Conservation (phyloP, 2,113 vertebrate species). For the Thamnaconus septentrionalis region DNA sequence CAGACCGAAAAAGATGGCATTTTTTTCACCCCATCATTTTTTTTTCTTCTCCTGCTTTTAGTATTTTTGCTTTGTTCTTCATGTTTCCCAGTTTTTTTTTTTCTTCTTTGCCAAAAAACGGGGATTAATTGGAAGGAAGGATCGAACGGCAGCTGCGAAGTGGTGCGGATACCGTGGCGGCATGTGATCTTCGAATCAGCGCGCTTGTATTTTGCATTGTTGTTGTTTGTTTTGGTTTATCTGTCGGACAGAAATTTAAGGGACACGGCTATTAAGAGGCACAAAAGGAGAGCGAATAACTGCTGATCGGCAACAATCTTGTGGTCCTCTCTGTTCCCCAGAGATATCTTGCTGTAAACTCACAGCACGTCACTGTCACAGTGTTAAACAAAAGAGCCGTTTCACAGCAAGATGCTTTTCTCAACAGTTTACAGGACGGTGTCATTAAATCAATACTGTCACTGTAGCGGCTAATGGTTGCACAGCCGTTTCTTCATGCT, state of each 20-base stretch:
- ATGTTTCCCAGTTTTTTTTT: slow-evolving; percentile 46
- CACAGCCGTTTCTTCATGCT: slow-evolving; percentile 26
- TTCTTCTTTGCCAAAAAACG: slow-evolving; percentile 51
- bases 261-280: too few relatives aligned
- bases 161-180: slow-evolving; percentile 32
- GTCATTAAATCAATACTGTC: slow-evolving; percentile 59
- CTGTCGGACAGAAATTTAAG: background rate
- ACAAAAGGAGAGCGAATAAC: too few relatives aligned
- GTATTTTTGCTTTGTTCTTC: slow-evolving; percentile 14
- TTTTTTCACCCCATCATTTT: slow-evolving; percentile 40
- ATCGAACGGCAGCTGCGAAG: slow-evolving; percentile 37
- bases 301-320: too few relatives aligned
- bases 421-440: slow-evolving; percentile 31
- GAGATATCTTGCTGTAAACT: slow-evolving; percentile 8
- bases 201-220: background rate
- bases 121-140: slow-evolving; percentile 55
- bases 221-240: slow-evolving; percentile 12
- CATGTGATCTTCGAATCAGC: slow-evolving; percentile 36
- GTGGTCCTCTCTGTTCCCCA: too few relatives aligned
- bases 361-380: slow-evolving; percentile 2
- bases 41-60: slow-evolving; percentile 2
- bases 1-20: slow-evolving; percentile 60
- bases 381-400: slow-evolving; percentile 30
- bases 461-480: slow-evolving; percentile 48
- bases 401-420: slow-evolving; percentile 36